Base-by-base conservation (phyloP, 2,113 vertebrate species). In the Elanus axillaris region DNA sequence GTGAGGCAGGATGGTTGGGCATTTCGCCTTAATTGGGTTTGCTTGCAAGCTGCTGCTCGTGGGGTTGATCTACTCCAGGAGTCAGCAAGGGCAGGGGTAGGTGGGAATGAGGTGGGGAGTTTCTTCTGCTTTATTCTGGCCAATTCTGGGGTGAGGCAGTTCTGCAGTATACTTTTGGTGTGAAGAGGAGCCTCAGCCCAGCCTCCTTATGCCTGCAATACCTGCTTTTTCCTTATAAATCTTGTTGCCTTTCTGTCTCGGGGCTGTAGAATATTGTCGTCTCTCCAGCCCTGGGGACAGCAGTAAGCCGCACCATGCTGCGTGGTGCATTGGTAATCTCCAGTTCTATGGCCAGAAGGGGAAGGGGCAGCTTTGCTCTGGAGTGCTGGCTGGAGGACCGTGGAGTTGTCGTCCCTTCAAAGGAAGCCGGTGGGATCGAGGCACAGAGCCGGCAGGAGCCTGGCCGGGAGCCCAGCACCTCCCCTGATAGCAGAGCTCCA, bases 371-470 rank as follows among this genome's bases (percentile, higher is more conserved):
- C 64, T 31, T 13, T 45, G 91, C n/a, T 40, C 9, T 0, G 3
- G 19, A 21, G 68, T 1, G 1, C 23, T 40, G 90, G 47, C 40
- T 38, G 69, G n/a, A 22, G 10, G 7, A n/a, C 18, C 3, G 4
- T 8, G 2, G 43, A 36, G 55, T 63, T 6, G 16, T 50, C 1
- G 1, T 19, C 31, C 43, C 25, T 36, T 19, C 34, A 4, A 16
- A 19, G 0, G 7, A 9, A 62, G 36, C 13, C 0, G 4, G 5
- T 10, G 20, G 26, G 50, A 43, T 43, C 0, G 3, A 63, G 66
- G 56, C 50, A 16, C 6, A 0, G 31, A 40, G 48, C 48, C 21
- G 43, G 9, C 2, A 1, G 56, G 42, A 43, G 43, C 16, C 59
- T 29, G 58, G 32, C 43, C 1, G 3, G 67, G 68, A 66, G 31